These are phyloP conservation scores for Polypterus senegalus DNA, from an alignment of 2,113 vertebrate genomes.

Conservation along the genomic window DNA sequence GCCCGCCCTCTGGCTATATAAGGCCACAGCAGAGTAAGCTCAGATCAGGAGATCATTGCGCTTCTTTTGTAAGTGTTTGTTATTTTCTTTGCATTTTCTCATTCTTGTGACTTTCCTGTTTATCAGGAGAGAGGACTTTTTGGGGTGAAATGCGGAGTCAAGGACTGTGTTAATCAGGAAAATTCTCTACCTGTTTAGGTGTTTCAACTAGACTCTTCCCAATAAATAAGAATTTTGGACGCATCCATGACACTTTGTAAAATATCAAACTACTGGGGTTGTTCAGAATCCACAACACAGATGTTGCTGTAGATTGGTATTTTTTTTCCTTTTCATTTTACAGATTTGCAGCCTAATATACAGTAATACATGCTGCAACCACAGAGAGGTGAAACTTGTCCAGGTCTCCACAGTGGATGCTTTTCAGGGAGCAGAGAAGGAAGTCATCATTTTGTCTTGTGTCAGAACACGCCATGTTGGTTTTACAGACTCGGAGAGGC, in stretches of 20 bases:
- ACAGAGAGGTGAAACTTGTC: conserved; percentile 27
- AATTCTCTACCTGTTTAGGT: no score
- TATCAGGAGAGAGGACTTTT: no score
- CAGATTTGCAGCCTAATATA: conserved; percentile 42
- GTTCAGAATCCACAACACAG: not conserved
- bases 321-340: not conserved
- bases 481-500: conserved; percentile 56
- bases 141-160: no score
- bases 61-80: no score
- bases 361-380: not conserved
- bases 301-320: not conserved
- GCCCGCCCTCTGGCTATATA: no score
- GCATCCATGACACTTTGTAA: not conserved
- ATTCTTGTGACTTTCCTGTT: no score
- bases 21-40: no score
- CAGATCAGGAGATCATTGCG: no score
- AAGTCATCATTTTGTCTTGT: conserved; percentile 53
- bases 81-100: no score
- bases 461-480: conserved; percentile 53
- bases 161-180: no score
- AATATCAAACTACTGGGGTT: not conserved
- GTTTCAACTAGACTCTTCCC: no score
- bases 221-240: no score
- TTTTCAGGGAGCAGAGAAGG: conserved; percentile 62
- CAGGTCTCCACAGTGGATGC: conserved; percentile 64